A percentile compares a stretch with the other conserved stretches of the same genome.
Evolutionary conservation across 2,797 vertebrate species (phyloP).

Genomic region (Siniperca scherzeri): DNA sequence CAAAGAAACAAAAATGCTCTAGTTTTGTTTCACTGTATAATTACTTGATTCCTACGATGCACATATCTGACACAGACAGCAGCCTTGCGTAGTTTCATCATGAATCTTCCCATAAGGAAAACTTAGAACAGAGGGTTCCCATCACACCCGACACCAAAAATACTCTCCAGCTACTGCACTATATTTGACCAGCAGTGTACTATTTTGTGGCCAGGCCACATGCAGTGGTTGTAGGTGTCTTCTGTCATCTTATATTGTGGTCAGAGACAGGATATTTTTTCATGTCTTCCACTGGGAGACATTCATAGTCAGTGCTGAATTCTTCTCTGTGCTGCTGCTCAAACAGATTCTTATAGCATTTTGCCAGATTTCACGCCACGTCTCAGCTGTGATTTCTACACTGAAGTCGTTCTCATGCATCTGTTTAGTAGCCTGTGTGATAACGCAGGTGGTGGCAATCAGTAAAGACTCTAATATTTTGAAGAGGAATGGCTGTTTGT

Average conservation of each 20-base stretch:
- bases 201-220: constrained; percentile 42
- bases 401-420: constrained; percentile 61
- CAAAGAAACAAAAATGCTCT: not conserved
- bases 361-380: constrained; percentile 65
- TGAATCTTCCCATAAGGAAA: constrained; percentile 32
- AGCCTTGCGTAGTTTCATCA: not conserved
- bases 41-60: not conserved
- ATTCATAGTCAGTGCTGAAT: not conserved
- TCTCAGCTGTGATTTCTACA: constrained; percentile 66
- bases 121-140: constrained; percentile 36
- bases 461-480: constrained; percentile 58
- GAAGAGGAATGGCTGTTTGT: constrained; percentile 64
- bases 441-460: constrained; percentile 70
- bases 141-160: constrained; percentile 54
- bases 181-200: constrained; percentile 43
- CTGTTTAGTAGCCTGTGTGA: constrained; percentile 67
- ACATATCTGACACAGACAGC: constrained; percentile 12
- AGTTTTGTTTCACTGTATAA: not conserved
- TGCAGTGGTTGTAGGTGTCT: constrained; percentile 52
- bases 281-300: constrained; percentile 27
- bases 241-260: constrained; percentile 47
- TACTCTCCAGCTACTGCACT: constrained; percentile 32
- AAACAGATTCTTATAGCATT: constrained; percentile 62
- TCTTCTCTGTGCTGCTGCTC: constrained; percentile 43
- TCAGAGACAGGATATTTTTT: constrained; percentile 14